Conservation (phyloP, 2,797 vertebrate species). For the Catamblyrhynchus diadema region DNA sequence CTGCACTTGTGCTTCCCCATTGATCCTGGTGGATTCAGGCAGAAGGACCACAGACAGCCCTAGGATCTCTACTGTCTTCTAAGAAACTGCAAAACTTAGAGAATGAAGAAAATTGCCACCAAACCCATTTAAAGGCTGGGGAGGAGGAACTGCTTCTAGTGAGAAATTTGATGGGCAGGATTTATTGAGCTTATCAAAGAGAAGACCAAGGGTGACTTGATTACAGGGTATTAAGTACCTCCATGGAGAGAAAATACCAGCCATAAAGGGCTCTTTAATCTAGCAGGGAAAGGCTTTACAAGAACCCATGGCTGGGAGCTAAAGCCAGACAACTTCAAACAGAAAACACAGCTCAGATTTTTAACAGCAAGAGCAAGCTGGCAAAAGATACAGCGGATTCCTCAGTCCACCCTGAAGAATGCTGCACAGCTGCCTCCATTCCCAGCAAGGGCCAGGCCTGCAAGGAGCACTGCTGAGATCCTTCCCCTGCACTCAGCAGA, state of each 20-base stretch:
- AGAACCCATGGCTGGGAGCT: neutral
- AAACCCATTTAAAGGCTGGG: neutral
- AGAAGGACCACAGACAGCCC: neutral
- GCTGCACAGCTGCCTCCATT: neutral
- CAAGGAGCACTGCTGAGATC: neutral
- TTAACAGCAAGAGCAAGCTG: neutral
- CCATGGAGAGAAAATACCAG: conserved; percentile 20
- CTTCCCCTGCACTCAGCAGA: neutral
- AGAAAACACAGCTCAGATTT: neutral
- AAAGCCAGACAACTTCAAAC: neutral
- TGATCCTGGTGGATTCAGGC: neutral
- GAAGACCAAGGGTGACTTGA: conserved; percentile 37
- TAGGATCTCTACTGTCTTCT: neutral
- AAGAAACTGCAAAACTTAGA: neutral
- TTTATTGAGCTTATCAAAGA: conserved; percentile 46
- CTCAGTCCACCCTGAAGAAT: neutral
- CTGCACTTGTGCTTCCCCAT: neutral
- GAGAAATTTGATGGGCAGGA: neutral
- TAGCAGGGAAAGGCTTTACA: neutral
- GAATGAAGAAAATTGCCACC: neutral
- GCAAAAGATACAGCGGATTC: neutral
- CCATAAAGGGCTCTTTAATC: conserved; percentile 6
- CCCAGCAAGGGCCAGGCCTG: neutral
- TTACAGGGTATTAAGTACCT: conserved; percentile 50
- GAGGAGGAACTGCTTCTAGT: neutral